These are phyloP conservation scores for Rhinichthys osculus DNA, from an alignment of 2,797 vertebrate genomes.

Conservation along the genomic window DNA sequence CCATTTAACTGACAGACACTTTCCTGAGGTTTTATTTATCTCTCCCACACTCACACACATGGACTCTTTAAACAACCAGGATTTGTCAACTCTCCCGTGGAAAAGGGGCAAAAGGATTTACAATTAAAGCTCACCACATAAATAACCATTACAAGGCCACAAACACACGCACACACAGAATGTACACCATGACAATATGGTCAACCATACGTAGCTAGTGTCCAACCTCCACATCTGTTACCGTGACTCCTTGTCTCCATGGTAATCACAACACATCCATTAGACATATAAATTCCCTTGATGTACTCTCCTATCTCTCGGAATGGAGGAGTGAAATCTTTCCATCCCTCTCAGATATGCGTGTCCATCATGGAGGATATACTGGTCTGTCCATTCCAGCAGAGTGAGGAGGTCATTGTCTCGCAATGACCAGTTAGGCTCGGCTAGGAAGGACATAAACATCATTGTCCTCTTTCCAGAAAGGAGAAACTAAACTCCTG, in stretches of 20 bases:
- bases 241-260: constrained; percentile 36
- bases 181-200: constrained; percentile 84
- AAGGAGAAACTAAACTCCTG: constrained; percentile 7
- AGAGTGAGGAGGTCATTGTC: constrained; percentile 25
- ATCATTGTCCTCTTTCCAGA: constrained; percentile 32
- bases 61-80: constrained; percentile 83
- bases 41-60: constrained; percentile 80
- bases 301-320: constrained; percentile 35
- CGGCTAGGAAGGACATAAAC: background rate
- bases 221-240: constrained; percentile 47
- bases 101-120: constrained; percentile 84
- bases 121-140: constrained; percentile 97
- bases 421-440: constrained; percentile 15
- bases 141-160: constrained; percentile 86
- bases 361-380: constrained; percentile 23
- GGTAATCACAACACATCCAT: constrained; percentile 43
- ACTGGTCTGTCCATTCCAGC: constrained; percentile 39
- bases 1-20: constrained; percentile 53
- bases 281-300: constrained; percentile 39
- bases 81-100: constrained; percentile 80
- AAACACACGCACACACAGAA: constrained; percentile 62
- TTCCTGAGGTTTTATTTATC: constrained; percentile 77
- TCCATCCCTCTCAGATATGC: constrained; percentile 18
- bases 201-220: constrained; percentile 8
- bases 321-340: constrained; percentile 6